Evolutionary conservation across 2,888 invertebrate genomes (phyloP).

Genomic region (Troilus luridus): DNA sequence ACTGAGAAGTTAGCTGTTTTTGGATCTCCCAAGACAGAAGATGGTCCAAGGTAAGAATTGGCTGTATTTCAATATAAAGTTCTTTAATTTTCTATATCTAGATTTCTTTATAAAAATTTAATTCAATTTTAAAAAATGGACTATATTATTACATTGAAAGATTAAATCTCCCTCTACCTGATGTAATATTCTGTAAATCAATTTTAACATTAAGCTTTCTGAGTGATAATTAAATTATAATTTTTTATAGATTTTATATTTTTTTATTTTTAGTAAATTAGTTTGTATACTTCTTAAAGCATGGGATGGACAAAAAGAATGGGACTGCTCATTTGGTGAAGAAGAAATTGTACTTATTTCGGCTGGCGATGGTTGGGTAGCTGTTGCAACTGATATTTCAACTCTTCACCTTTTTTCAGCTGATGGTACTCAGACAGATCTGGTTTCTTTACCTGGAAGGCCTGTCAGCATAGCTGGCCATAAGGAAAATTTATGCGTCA

Average conservation of each 20-base stretch:
- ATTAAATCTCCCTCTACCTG: too few relatives aligned
- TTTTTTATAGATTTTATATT: background rate
- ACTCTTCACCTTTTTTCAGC: slow-evolving; percentile 87
- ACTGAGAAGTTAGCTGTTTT: slow-evolving; percentile 85
- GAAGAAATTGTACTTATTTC: slow-evolving; percentile 84
- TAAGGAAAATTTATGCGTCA: slow-evolving; percentile 75
- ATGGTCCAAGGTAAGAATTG: slow-evolving; percentile 75
- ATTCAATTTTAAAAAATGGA: too few relatives aligned
- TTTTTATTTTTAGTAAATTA: slow-evolving; percentile 75
- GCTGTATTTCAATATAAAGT: too few relatives aligned
- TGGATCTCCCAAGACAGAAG: slow-evolving; percentile 74
- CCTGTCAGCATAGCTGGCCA: slow-evolving; percentile 79
- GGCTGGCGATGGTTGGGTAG: slow-evolving; percentile 82
- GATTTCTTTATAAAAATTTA: too few relatives aligned
- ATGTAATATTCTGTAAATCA: too few relatives aligned
- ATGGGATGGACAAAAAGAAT: slow-evolving; percentile 79
- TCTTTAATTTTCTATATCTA: too few relatives aligned
- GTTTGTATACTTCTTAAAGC: slow-evolving; percentile 80
- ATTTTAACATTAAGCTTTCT: background rate
- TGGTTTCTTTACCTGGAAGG: slow-evolving; percentile 81
- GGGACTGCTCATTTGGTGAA: slow-evolving; percentile 83
- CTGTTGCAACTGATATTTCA: slow-evolving; percentile 81
- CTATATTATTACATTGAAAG: too few relatives aligned
- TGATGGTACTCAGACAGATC: slow-evolving; percentile 88
- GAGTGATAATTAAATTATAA: background rate